phyloP scores from a whole-genome alignment of 2,113 vertebrate species.

The Chaenogobius annularis region DNA sequence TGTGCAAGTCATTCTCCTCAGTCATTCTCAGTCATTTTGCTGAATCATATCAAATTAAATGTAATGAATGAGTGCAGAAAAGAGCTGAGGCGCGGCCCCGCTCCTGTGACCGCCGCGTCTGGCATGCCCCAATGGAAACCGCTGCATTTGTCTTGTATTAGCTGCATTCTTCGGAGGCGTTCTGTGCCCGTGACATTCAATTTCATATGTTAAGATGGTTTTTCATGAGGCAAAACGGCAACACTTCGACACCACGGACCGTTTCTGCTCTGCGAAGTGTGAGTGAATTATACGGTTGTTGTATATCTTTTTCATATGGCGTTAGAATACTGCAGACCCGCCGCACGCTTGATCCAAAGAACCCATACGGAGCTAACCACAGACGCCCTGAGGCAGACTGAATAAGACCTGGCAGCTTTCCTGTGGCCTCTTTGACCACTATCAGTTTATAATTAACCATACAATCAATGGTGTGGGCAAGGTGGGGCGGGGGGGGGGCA shows the following conservation, averaged over 20 bases:
- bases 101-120: slow-evolving; percentile 18
- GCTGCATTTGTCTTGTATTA: slow-evolving; percentile 12
- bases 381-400: not conserved
- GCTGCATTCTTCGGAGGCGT: not conserved
- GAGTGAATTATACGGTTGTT: slow-evolving; percentile 8
- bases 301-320: not conserved
- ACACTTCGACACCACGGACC: not conserved
- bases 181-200: slow-evolving; percentile 17
- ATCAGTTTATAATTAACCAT: too few species aligned
- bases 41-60: slow-evolving; percentile 42
- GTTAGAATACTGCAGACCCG: not conserved
- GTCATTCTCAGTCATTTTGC: slow-evolving; percentile 54
- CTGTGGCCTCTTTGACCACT: too few species aligned
- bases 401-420: not conserved
- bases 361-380: not conserved
- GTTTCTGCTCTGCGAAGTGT: not conserved
- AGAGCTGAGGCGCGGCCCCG: slow-evolving; percentile 13
- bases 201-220: slow-evolving; percentile 30
- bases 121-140: slow-evolving; percentile 40
- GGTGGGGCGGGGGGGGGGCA: not conserved
- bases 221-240: slow-evolving; percentile 9
- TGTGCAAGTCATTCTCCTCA: slow-evolving; percentile 55
- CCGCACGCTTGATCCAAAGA: slow-evolving; percentile 7
- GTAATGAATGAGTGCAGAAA: slow-evolving; percentile 46
- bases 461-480: too few species aligned